Conservation (phyloP, 2,797 vertebrate genomes). For the Moxostoma hubbsi region DNA sequence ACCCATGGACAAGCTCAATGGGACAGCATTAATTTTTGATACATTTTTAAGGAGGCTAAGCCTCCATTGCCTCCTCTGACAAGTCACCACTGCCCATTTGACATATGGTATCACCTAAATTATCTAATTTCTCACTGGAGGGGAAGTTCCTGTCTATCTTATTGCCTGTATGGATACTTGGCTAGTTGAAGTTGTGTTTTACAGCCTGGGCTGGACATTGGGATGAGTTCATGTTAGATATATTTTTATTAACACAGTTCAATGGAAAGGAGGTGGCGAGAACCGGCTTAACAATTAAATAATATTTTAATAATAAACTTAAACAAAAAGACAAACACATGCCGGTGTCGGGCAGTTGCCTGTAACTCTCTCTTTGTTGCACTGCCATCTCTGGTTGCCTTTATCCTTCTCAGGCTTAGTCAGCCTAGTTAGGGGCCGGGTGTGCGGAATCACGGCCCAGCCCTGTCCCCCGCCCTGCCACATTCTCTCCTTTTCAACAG, state of each 20-base stretch:
- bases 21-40: not conserved
- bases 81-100: not conserved
- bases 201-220: not conserved
- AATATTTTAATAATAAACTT: too few species aligned
- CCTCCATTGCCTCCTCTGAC: too few species aligned
- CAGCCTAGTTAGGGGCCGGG: too few species aligned
- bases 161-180: constrained; percentile 5
- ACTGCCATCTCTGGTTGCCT: too few species aligned
- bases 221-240: not conserved
- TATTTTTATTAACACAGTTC: not conserved
- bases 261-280: too few species aligned
- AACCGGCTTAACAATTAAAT: not conserved
- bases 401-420: too few species aligned
- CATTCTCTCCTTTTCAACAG: too few species aligned
- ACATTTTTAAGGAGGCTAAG: constrained; percentile 4
- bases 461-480: too few species aligned
- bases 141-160: constrained; percentile 16
- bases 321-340: too few species aligned
- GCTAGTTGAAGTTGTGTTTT: not conserved
- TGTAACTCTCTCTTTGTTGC: too few species aligned
- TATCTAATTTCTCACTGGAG: constrained; percentile 9
- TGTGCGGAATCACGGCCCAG: too few species aligned
- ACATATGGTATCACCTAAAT: constrained; percentile 18
- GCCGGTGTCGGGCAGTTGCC: too few species aligned
- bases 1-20: not conserved